Conservation (phyloP, 2,888 invertebrate genomes). For the Cepaea hortensis region DNA sequence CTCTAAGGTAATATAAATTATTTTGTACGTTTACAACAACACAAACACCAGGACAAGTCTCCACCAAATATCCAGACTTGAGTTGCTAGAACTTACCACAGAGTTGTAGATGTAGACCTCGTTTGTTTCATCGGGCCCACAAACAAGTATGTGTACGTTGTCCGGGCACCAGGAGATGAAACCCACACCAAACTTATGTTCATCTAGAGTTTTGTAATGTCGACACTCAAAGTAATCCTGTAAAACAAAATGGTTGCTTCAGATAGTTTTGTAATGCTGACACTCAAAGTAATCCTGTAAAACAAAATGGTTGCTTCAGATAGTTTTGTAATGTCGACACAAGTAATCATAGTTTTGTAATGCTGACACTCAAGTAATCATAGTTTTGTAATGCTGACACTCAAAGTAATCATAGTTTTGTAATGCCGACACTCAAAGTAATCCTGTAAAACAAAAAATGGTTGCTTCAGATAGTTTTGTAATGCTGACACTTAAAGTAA, state of each 20-base stretch:
- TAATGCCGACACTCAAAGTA: constrained; percentile 71
- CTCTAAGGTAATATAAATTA: too few relatives aligned
- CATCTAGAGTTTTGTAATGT: constrained; percentile 86
- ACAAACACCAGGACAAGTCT: too few relatives aligned
- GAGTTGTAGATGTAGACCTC: constrained; percentile 95
- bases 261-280: constrained; percentile 76
- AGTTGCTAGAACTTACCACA: constrained; percentile 67
- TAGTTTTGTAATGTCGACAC: too few relatives aligned
- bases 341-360: too few relatives aligned
- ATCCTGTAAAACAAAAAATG: neutral
- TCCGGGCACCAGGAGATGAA: constrained; percentile 97
- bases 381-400: constrained; percentile 79
- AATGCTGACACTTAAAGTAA: too few relatives aligned
- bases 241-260: neutral
- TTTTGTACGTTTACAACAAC: too few relatives aligned
- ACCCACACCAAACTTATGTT: constrained; percentile 94
- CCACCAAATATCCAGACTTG: too few relatives aligned
- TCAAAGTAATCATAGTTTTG: constrained; percentile 77
- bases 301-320: too few relatives aligned
- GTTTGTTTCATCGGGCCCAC: constrained; percentile 96
- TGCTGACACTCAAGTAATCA: too few relatives aligned
- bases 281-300: constrained; percentile 65
- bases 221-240: constrained; percentile 67
- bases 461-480: too few relatives aligned
- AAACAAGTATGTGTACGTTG: constrained; percentile 91